Conservation (phyloP, 2,888 invertebrate genomes). For the Lasioglossum vierecki region DNA sequence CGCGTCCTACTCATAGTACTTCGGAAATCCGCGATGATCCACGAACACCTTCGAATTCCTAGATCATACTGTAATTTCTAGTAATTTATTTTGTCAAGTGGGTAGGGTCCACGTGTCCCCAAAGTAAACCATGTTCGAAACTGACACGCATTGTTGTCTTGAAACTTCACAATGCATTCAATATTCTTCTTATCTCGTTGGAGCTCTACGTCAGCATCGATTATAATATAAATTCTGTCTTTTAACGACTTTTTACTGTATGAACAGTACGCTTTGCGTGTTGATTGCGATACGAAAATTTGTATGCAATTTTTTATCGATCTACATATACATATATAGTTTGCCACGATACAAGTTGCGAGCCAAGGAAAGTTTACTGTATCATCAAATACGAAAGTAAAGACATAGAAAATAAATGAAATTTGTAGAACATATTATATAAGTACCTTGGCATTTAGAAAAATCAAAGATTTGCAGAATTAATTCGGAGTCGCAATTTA, state of each 20-base stretch:
- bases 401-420: background rate
- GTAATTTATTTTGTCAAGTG: constrained; percentile 21
- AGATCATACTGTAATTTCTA: constrained; percentile 21
- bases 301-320: background rate
- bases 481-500: background rate
- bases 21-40: constrained; percentile 24
- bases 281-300: background rate
- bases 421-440: background rate
- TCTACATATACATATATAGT: background rate
- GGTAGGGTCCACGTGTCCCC: constrained; percentile 8
- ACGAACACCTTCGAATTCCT: constrained; percentile 29
- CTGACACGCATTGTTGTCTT: background rate
- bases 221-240: background rate
- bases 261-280: background rate
- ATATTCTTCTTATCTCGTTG: background rate
- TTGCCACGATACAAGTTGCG: background rate
- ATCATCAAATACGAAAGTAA: background rate
- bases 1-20: background rate
- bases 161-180: background rate
- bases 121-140: constrained; percentile 3
- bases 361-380: background rate
- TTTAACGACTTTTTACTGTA: background rate
- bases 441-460: background rate
- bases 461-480: background rate
- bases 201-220: background rate